A percentile compares a stretch with the other conserved stretches of the same genome.
phyloP scores from a whole-genome alignment of 2,113 vertebrate genomes.

The Tinamus guttatus region DNA sequence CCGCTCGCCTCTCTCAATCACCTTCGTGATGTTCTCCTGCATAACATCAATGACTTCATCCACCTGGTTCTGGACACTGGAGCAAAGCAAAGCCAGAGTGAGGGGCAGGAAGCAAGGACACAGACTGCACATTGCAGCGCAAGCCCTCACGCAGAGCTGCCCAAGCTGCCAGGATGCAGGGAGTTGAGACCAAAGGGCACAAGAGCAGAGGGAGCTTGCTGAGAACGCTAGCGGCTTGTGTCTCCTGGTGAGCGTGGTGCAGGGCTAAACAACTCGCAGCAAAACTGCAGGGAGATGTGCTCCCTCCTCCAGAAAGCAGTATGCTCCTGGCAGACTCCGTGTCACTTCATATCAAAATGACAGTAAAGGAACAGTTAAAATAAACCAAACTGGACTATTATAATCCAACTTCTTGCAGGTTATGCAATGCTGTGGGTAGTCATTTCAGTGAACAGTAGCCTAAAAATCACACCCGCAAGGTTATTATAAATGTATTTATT shows the following conservation, averaged over 20 bases:
- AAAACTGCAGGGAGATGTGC: neutral
- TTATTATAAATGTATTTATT: conserved; percentile 70
- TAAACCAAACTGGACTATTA: neutral
- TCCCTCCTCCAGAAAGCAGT: neutral
- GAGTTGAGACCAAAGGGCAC: neutral
- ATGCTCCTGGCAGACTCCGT: too few species aligned
- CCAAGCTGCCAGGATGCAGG: fast-evolving
- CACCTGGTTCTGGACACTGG: conserved; percentile 96
- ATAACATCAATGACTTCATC: conserved; percentile 99
- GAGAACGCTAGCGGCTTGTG: neutral
- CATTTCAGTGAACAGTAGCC: conserved; percentile 1
- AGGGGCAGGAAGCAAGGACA: neutral
- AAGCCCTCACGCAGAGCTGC: neutral
- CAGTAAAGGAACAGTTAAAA: neutral
- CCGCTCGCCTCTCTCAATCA: conserved; percentile 96
- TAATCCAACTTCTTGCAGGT: conserved; percentile 16
- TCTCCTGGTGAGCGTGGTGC: neutral
- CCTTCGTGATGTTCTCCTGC: conserved; percentile 99
- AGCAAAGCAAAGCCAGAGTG: neutral
- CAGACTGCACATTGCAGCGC: neutral
- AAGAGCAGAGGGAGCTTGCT: neutral
- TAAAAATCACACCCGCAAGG: conserved; percentile 20
- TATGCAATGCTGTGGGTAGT: conserved; percentile 43
- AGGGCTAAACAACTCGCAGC: neutral
- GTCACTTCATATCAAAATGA: neutral